Conservation (phyloP, 1,140 invertebrate species). For the Polypedilum pembai region DNA sequence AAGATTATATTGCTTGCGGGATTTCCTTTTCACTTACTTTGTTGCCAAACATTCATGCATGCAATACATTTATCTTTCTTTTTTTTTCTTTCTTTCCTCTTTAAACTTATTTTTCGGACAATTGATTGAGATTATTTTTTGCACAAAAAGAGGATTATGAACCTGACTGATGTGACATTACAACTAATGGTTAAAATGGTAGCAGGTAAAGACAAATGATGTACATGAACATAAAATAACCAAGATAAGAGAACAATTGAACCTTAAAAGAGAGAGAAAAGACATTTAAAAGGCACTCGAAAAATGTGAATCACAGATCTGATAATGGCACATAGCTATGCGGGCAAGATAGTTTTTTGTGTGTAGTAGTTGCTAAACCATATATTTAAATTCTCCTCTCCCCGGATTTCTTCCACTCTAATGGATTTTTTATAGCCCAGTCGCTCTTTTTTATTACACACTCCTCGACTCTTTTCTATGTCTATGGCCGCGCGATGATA, state of each 20-base stretch:
- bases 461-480: background rate
- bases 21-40: too few relatives aligned
- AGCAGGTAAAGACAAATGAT: too few relatives aligned
- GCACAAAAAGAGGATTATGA: background rate
- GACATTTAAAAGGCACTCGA: background rate
- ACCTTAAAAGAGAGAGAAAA: background rate
- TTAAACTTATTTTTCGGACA: too few relatives aligned
- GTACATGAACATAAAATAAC: background rate
- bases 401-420: background rate
- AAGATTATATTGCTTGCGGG: too few relatives aligned
- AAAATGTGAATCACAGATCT: conserved; percentile 17
- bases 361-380: background rate
- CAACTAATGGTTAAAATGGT: too few relatives aligned
- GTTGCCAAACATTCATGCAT: too few relatives aligned
- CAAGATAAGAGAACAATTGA: background rate
- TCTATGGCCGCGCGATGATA: conserved; percentile 10
- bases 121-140: too few relatives aligned
- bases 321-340: background rate
- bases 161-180: background rate
- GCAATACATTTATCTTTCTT: too few relatives aligned
- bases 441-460: conserved; percentile 5
- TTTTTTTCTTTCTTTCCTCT: too few relatives aligned
- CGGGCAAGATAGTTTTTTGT: background rate
- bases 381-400: background rate
- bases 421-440: conserved; percentile 25